A percentile compares a stretch with the other conserved stretches of the same genome.
phyloP scores from a whole-genome alignment of 2,888 invertebrate genomes.

The Amorpha juglandis region DNA sequence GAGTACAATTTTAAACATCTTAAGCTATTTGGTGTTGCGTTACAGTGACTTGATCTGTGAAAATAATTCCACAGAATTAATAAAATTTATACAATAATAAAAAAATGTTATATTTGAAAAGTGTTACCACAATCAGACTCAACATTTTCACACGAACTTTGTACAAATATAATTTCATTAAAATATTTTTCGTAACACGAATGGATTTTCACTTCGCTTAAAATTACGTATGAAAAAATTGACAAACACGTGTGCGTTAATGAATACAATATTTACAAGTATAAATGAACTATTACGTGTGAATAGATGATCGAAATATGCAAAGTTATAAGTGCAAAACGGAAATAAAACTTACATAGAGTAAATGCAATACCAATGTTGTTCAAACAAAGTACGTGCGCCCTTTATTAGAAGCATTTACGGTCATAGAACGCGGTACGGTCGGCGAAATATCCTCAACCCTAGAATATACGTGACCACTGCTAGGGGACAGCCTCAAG shows the following conservation, averaged over 20 bases:
- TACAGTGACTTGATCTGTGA: slow-evolving; percentile 68
- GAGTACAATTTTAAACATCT: slow-evolving; percentile 57
- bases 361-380: slow-evolving; percentile 36
- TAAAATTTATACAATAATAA: slow-evolving; percentile 57
- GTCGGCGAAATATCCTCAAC: slow-evolving; percentile 80
- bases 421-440: slow-evolving; percentile 69
- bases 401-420: slow-evolving; percentile 66
- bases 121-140: slow-evolving; percentile 73
- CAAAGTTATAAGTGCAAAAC: slow-evolving; percentile 47
- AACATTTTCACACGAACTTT: slow-evolving; percentile 72
- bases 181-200: slow-evolving; percentile 51
- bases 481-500: slow-evolving; percentile 80
- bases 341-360: slow-evolving; percentile 33
- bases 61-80: slow-evolving; percentile 58
- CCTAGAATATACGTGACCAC: slow-evolving; percentile 82
- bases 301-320: slow-evolving; percentile 46
- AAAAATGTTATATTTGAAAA: slow-evolving; percentile 62
- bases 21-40: slow-evolving; percentile 80
- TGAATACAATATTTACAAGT: slow-evolving; percentile 59
- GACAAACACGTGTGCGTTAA: slow-evolving; percentile 61
- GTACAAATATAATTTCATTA: slow-evolving; percentile 72
- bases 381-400: slow-evolving; percentile 80
- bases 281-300: slow-evolving; percentile 47
- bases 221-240: slow-evolving; percentile 77
- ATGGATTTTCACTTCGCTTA: slow-evolving; percentile 53